phyloP scores from a whole-genome alignment of 2,888 invertebrate genomes.

The Hedychridium roseum region DNA sequence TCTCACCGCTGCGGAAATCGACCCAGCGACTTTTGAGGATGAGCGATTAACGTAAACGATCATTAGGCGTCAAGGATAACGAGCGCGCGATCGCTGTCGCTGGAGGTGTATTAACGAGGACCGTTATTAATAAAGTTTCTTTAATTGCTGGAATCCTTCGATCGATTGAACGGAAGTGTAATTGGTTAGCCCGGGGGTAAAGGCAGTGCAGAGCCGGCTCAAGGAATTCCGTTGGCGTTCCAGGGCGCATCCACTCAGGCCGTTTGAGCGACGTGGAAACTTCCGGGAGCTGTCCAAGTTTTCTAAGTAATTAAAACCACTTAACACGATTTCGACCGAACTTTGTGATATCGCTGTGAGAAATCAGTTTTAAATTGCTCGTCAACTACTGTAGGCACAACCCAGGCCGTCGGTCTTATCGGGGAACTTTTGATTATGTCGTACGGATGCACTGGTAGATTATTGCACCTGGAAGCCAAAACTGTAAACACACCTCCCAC shows the following conservation, averaged over 20 bases:
- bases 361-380: conserved; percentile 36
- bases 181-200: conserved; percentile 25
- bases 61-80: too few species aligned
- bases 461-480: not conserved
- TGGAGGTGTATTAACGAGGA: conserved; percentile 17
- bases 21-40: too few species aligned
- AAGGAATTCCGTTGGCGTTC: conserved; percentile 23
- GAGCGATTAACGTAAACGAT: not conserved
- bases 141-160: conserved; percentile 30
- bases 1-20: too few species aligned
- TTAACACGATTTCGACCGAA: conserved; percentile 46
- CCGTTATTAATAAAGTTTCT: conserved; percentile 30
- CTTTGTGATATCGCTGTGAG: conserved; percentile 38
- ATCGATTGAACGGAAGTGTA: conserved; percentile 29
- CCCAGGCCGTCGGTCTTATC: not conserved
- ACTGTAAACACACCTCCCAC: not conserved
- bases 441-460: conserved; percentile 16
- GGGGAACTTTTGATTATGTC: conserved; percentile 20
- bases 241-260: conserved; percentile 15
- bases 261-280: conserved; percentile 40
- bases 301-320: conserved; percentile 50
- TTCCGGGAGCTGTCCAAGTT: conserved; percentile 41
- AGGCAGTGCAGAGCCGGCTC: conserved; percentile 9
- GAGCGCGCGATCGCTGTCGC: too few species aligned
- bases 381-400: not conserved